A percentile compares a stretch with the other conserved stretches of the same genome.
Evolutionary conservation across 2,888 invertebrate species (phyloP).

Genomic region (Leptura quadrifasciata): DNA sequence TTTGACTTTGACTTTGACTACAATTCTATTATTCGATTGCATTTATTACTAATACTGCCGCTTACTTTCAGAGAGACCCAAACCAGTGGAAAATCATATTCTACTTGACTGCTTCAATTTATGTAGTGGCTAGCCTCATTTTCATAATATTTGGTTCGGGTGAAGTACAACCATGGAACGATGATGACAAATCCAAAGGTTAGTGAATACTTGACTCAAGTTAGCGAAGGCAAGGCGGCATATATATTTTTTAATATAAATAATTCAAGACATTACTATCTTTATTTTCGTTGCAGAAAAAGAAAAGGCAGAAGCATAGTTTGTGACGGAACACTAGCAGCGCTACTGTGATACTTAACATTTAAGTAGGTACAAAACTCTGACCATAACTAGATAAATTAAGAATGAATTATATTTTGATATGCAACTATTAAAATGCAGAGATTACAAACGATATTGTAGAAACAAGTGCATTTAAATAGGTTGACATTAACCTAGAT

Average conservation of each 20-base stretch:
- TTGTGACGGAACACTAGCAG: not conserved
- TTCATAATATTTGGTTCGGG: conserved; percentile 83
- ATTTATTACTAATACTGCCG: not conserved
- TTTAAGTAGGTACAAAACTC: conserved; percentile 8
- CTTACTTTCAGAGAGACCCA: conserved; percentile 76
- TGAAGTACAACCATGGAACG: conserved; percentile 75
- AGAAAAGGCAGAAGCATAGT: conserved; percentile 21
- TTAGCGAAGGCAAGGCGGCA: no score
- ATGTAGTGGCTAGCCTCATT: conserved; percentile 81
- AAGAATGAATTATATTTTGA: not conserved
- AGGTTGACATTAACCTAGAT: no score
- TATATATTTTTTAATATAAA: no score
- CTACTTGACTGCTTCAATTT: conserved; percentile 82
- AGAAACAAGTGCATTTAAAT: not conserved
- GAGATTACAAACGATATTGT: not conserved
- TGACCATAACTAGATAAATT: not conserved
- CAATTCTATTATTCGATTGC: not conserved
- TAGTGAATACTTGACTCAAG: not conserved
- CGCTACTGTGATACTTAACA: conserved; percentile 25
- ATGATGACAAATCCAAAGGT: conserved; percentile 42
- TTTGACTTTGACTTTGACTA: no score
- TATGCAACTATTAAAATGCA: not conserved
- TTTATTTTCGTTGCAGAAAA: conserved; percentile 27
- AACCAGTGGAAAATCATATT: conserved; percentile 85
- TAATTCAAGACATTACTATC: not conserved